A percentile compares a stretch with the other conserved stretches of the same genome.
Conservation (phyloP, 2,113 vertebrate genomes). For the Mugil cephalus region DNA sequence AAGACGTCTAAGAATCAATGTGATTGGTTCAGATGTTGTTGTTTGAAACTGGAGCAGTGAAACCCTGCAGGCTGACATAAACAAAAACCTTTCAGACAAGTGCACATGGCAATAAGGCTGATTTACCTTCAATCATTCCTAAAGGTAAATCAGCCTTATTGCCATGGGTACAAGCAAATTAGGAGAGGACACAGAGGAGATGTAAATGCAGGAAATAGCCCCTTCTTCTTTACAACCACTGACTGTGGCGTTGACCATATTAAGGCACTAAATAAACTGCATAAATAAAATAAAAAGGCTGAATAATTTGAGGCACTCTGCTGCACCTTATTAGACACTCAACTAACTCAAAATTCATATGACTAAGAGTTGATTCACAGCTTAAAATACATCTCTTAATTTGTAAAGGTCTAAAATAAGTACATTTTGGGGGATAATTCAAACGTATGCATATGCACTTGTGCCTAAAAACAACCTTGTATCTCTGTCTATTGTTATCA, state of each 20-base stretch:
- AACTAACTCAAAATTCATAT: not conserved
- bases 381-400: too few species aligned
- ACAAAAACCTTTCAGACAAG: not conserved
- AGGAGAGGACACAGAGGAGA: slow-evolving; percentile 5
- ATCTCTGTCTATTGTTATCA: slow-evolving; percentile 24
- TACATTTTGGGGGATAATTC: not conserved
- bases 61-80: not conserved
- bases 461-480: not conserved
- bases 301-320: not conserved
- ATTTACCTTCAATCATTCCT: slow-evolving; percentile 2
- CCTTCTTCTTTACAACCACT: slow-evolving; percentile 28
- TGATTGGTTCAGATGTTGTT: not conserved
- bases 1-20: too few species aligned
- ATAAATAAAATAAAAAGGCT: slow-evolving; percentile 15
- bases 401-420: too few species aligned
- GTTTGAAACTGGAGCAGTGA: not conserved
- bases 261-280: slow-evolving; percentile 9
- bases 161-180: not conserved
- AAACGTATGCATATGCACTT: slow-evolving; percentile 1
- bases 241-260: slow-evolving; percentile 16
- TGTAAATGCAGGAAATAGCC: slow-evolving; percentile 9
- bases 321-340: not conserved
- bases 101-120: not conserved
- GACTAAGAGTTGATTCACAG: too few species aligned
- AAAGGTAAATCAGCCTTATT: too few species aligned